Evolutionary conservation across 2,888 invertebrate genomes (phyloP).

Genomic region (Mongoloraphidia duomilia): DNA sequence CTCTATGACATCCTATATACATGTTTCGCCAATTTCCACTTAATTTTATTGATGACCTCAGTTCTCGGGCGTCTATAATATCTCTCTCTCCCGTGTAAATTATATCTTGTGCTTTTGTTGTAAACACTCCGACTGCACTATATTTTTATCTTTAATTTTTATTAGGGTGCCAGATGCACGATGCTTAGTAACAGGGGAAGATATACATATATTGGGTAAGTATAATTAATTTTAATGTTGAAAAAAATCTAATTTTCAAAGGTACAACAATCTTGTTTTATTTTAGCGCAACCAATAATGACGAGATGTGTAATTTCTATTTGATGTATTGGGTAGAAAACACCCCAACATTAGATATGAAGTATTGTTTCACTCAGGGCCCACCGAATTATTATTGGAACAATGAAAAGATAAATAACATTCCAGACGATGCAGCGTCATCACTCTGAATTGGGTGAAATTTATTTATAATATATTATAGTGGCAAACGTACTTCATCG

Average conservation of each 20-base stretch:
- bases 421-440: conserved; percentile 60
- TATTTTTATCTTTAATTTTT: conserved; percentile 11
- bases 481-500: too few relatives aligned
- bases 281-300: conserved; percentile 60
- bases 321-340: conserved; percentile 83
- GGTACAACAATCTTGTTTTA: background rate
- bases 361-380: conserved; percentile 72
- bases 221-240: conserved; percentile 8
- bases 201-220: conserved; percentile 60
- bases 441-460: conserved; percentile 12
- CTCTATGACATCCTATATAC: too few relatives aligned
- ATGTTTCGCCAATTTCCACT: too few relatives aligned
- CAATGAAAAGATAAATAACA: conserved; percentile 49
- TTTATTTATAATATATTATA: too few relatives aligned
- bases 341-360: conserved; percentile 54
- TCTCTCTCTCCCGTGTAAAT: too few relatives aligned
- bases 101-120: too few relatives aligned
- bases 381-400: conserved; percentile 79
- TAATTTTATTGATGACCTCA: too few relatives aligned
- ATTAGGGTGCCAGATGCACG: conserved; percentile 76
- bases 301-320: conserved; percentile 95
- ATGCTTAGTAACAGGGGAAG: conserved; percentile 62
- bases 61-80: too few relatives aligned
- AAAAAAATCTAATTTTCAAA: background rate
- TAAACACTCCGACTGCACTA: background rate